Base-by-base conservation (phyloP, 2,888 invertebrate genomes). In the Leucophora obtusa region DNA sequence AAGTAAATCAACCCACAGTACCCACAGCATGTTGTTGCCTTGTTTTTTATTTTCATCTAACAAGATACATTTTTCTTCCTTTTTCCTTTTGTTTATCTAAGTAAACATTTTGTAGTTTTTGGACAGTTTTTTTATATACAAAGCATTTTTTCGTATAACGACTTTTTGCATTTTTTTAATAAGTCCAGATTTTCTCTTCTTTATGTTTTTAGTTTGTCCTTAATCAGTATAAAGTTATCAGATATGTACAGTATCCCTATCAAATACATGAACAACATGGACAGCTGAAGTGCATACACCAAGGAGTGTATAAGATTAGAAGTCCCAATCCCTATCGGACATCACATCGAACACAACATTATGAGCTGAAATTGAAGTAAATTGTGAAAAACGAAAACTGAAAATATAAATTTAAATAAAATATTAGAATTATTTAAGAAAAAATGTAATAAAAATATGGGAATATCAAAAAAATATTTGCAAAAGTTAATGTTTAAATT, bases 181-280 rank as follows among this genome's bases (percentile, higher is more conserved):
- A 66, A 50, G 24, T 72, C 18, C 47, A 66, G 66, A 33, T 51
- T 70, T 66, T 17, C 43, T 66, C 56, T 38, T 21, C 33, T 43
- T 24, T 47, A 4, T 70, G 11, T 51, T 70, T 72, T 47, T 47
- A n/a, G 2, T 11, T 83, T 81, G 66, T 84, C 85, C 87, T 87
- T 88, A 88, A 87, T 87, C 87, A 88, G 87, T 83, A 83, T 83
- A 80, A 86, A 84, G 86, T 87, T 87, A 88, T 88, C 88, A 85
- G 86, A 82, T 85, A 87, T 87, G 88, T 86, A 88, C 83, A 85
- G 68, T 82, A 84, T 81, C 71, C 82, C 83, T 84, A 84, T 84
- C 84, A 83, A 83, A 85, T 82, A 84, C 84, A 83, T 84, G 84
- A 84, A 83, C 83, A 82, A 66, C 83, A 83, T 83, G 83, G 82